Conservation (phyloP, 2,113 vertebrate species). For the Pomatostomus ruficeps region DNA sequence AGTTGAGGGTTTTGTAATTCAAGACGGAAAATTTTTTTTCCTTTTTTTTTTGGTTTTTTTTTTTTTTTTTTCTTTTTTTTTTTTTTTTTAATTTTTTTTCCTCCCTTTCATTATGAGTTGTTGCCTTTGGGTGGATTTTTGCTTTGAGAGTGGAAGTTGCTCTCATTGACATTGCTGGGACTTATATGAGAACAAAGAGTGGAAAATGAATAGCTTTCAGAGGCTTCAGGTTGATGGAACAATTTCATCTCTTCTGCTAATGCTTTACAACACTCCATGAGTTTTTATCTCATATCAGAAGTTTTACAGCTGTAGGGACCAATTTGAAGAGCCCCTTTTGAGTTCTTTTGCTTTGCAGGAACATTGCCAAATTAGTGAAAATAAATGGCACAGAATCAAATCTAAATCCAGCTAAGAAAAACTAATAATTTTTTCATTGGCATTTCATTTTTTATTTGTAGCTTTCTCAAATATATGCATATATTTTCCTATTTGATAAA, state of each 20-base stretch:
- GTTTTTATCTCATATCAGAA: conserved; percentile 59
- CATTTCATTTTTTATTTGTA: background rate
- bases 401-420: background rate
- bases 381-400: background rate
- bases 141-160: background rate
- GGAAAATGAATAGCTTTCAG: conserved; percentile 33
- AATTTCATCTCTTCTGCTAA: conserved; percentile 52
- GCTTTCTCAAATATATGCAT: background rate
- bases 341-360: background rate
- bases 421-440: background rate
- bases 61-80: background rate
- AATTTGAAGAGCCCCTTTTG: background rate
- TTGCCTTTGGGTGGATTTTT: conserved; percentile 47
- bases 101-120: background rate
- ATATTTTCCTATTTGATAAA: background rate
- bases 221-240: conserved; percentile 16
- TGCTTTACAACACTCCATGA: conserved; percentile 36
- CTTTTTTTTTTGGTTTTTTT: background rate
- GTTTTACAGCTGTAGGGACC: conserved; percentile 44
- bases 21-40: background rate
- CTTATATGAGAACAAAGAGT: background rate
- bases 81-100: fast-evolving
- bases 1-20: background rate
- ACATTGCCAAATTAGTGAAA: background rate
- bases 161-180: background rate